Evolutionary conservation across 2,797 vertebrate genomes (phyloP), one percentile per base, ranked within the genome.

Genomic region (Alcedo atthis): DNA sequence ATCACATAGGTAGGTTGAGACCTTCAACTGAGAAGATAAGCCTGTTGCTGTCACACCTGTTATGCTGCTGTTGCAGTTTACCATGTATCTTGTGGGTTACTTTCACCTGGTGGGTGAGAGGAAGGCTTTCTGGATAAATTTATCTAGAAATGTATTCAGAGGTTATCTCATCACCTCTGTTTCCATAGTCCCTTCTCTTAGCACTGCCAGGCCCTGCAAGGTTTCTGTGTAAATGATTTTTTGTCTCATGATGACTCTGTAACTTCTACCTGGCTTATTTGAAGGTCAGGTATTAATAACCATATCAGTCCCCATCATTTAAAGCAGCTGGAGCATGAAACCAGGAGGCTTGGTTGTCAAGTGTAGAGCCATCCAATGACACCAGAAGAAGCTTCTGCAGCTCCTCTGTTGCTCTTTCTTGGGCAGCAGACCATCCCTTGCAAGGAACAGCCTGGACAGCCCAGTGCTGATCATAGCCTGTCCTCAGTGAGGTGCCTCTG

Each of bases 1-100:
- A 98, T 48, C 98, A 98, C 71, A 98, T 98, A 95, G 98, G 98
- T 98, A 97, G 64, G 96, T 25, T 15, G 35, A 66, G 69, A 12
- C 14, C 58, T 19, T 28, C 28, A 5, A 0, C 1, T 45, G 57
- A 49, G 55, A 25, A 33, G 35, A 43, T 5, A 10, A 82, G 30
- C 49, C 26, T 66, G 11, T 21, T 26, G 5, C 54, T 62, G 26
- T n/a, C 69, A 21, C 8, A 30, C 49, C 17, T 4, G 0, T 32
- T 17, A 15, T 8, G 5, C 24, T 33, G 19, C 49, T 26, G 1
- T 9, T 33, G 40, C 9, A 12, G 28, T 54, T 69, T 26, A 42
- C 32, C 42, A 0, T 3, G 2, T 20, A 1, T 8, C 26, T 15
- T 18, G 21, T 20, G 51, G 35, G 24, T n/a, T n/a, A 28, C 33